These are phyloP conservation scores for Xiphias gladius DNA, from an alignment of 2,113 vertebrate genomes.

Conservation along the genomic window DNA sequence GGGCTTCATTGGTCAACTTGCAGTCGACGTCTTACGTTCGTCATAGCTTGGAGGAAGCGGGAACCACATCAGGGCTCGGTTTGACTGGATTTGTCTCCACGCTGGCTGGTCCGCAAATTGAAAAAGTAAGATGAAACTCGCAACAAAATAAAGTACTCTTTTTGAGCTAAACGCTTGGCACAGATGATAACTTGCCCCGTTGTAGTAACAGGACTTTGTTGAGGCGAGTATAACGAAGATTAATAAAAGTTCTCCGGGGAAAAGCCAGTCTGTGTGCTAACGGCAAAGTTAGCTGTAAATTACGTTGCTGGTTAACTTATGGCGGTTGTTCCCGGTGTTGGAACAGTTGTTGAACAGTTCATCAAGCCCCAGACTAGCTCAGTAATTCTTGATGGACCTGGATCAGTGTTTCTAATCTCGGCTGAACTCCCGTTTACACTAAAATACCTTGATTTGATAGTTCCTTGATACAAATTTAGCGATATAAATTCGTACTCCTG, in stretches of 20 bases:
- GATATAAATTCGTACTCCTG: too few relatives aligned
- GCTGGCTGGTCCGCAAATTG: neutral
- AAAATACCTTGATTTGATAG: too few relatives aligned
- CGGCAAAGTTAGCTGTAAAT: constrained; percentile 14
- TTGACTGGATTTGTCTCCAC: constrained; percentile 32
- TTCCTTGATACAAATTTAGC: neutral
- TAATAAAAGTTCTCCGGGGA: neutral
- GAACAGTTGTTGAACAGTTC: neutral
- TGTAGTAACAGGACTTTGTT: neutral
- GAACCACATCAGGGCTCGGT: constrained; percentile 30
- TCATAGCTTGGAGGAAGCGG: constrained; percentile 62
- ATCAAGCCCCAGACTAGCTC: too few relatives aligned
- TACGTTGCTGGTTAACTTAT: neutral
- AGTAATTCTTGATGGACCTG: too few relatives aligned
- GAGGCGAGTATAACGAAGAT: neutral
- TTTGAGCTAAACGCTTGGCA: neutral
- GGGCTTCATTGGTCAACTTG: constrained; percentile 20
- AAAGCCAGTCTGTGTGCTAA: neutral
- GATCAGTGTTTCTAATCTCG: too few relatives aligned
- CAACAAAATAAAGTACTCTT: constrained; percentile 22
- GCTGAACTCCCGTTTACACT: too few relatives aligned
- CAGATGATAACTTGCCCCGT: accelerated
- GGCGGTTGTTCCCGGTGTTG: neutral
- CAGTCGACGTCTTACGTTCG: neutral
- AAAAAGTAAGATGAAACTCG: constrained; percentile 46